A percentile compares a stretch with the other conserved stretches of the same genome.
Conservation (phyloP, 30 jellyfish, hydroid and myxozoan species). For the Clytia hemisphaerica region DNA sequence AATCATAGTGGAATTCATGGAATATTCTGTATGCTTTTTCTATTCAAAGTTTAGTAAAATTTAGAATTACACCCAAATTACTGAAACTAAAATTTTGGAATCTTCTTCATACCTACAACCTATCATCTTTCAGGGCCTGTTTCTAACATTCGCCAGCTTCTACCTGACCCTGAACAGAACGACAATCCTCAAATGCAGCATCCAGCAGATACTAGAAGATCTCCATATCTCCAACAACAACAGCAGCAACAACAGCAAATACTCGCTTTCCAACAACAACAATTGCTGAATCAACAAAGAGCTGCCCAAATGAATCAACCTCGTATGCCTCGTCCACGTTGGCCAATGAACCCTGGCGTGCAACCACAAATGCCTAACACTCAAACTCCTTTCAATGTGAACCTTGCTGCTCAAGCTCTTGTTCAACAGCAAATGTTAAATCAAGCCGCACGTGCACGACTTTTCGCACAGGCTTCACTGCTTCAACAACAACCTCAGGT, state of each 20-base stretch:
- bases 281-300: conserved; percentile 10
- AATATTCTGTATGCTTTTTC: neutral
- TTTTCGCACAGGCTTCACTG: conserved; percentile 76
- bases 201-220: conserved; percentile 20
- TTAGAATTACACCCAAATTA: neutral
- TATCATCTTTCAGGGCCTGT: neutral
- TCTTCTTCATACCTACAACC: neutral
- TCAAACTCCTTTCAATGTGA: no score
- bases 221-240: conserved; percentile 33
- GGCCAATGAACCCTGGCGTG: no score
- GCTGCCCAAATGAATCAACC: conserved; percentile 65
- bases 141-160: conserved; percentile 19
- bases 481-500: conserved; percentile 60
- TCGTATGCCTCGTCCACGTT: conserved; percentile 25
- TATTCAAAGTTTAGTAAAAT: neutral
- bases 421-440: conserved; percentile 84
- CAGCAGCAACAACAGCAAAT: conserved; percentile 47
- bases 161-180: conserved; percentile 32
- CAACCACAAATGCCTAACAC: conserved; percentile 39
- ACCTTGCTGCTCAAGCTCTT: conserved; percentile 48
- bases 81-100: neutral
- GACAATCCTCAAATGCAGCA: neutral
- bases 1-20: neutral
- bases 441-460: conserved; percentile 50
- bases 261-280: conserved; percentile 21